These are phyloP conservation scores for Pachycephus smyrnensis DNA, from an alignment of 2,888 invertebrate species.

Conservation along the genomic window DNA sequence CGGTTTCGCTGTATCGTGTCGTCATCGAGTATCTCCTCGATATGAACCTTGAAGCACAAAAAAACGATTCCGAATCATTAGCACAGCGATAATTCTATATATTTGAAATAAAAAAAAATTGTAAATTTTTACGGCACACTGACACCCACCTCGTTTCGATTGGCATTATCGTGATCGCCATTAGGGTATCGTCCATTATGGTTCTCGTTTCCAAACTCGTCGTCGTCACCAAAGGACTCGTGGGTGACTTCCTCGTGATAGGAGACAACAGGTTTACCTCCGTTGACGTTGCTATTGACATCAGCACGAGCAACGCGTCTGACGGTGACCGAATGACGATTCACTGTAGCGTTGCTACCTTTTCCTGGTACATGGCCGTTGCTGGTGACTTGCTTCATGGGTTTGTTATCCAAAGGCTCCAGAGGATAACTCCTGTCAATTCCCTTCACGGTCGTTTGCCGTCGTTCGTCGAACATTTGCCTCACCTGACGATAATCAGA, in stretches of 20 bases:
- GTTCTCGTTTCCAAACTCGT: constrained; percentile 57
- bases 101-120: constrained; percentile 22
- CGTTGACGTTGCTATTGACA: constrained; percentile 62
- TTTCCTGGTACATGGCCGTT: constrained; percentile 52
- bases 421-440: constrained; percentile 86
- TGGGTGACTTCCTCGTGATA: constrained; percentile 62
- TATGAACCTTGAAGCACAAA: constrained; percentile 33
- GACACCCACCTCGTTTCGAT: constrained; percentile 26
- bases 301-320: constrained; percentile 62
- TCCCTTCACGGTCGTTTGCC: constrained; percentile 75
- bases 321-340: constrained; percentile 56
- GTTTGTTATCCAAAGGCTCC: constrained; percentile 76
- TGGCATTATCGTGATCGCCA: constrained; percentile 38
- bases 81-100: not conserved
- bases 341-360: constrained; percentile 64
- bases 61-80: not conserved
- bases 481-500: constrained; percentile 71
- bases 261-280: constrained; percentile 62
- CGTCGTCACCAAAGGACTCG: constrained; percentile 57
- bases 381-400: constrained; percentile 54
- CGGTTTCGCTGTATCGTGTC: constrained; percentile 48
- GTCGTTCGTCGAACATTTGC: constrained; percentile 87
- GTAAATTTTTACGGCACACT: constrained; percentile 12
- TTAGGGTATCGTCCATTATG: constrained; percentile 43
- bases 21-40: constrained; percentile 42